Evolutionary conservation across 2,113 vertebrate species (phyloP).

Genomic region (Myotis brandtii): DNA sequence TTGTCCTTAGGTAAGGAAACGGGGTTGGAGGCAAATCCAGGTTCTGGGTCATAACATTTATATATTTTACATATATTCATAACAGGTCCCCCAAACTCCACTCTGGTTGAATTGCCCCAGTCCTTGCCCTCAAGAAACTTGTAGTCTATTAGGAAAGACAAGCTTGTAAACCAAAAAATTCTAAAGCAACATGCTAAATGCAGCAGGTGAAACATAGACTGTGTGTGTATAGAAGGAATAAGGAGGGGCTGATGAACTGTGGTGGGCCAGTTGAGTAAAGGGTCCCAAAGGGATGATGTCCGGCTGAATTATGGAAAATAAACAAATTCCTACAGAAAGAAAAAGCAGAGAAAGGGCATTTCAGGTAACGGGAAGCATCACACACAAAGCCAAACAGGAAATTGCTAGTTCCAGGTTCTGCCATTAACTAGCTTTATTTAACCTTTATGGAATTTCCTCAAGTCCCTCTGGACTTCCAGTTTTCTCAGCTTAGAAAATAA

Average conservation of each 20-base stretch:
- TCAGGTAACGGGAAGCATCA: background rate
- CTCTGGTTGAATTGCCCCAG: background rate
- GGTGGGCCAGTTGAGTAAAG: background rate
- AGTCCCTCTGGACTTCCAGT: background rate
- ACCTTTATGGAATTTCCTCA: background rate
- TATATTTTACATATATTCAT: background rate
- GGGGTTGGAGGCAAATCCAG: background rate
- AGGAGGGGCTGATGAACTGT: background rate
- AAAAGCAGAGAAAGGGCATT: background rate
- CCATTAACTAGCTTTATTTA: background rate
- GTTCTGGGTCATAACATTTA: background rate
- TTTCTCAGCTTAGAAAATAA: slow-evolving; percentile 46
- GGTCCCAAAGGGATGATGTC: background rate
- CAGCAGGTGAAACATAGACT: background rate
- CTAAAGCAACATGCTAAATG: background rate
- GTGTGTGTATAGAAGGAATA: rapidly evolving
- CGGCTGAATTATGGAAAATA: background rate
- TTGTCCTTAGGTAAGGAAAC: background rate
- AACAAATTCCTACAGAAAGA: background rate
- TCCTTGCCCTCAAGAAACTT: background rate
- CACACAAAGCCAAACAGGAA: background rate
- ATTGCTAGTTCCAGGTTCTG: background rate
- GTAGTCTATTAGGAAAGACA: background rate
- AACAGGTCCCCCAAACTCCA: background rate
- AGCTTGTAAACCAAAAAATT: background rate